Evolutionary conservation across 2,113 vertebrate genomes (phyloP), one percentile per base, ranked within the genome.

Genomic region (Notarius lentiginosus): DNA sequence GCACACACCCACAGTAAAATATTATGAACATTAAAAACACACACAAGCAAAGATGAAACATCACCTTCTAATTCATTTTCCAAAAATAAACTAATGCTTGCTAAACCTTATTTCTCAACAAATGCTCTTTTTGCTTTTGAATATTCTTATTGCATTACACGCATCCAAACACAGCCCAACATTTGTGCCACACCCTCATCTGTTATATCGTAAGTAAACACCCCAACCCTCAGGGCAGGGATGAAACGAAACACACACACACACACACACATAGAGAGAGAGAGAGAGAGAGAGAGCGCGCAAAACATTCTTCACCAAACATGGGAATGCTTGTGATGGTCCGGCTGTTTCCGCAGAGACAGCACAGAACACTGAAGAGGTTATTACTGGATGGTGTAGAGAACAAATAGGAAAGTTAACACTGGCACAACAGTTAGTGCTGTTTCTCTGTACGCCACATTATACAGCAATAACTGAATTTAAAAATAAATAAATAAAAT

Each of bases 241-340:
- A 87, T 34, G 55, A 61, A 56, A n/a, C 30, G 14, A 61, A 55
- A 73, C 24, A 56, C 14, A 58, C 51, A 81, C 53, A 72, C 63
- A 82, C 58, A 82, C 34, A 60, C 58, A 82, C 18, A 83, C 12
- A 68, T n/a, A 41, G 41, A 41, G 41, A 3, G 3, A 34, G 34
- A 2, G 34, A 82, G 18, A 34, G 8, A 20, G 17, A 41, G 41
- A 41, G 41, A 41, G 41, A 3, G 3, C 1, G 34, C 0, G 34
- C 9, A 30, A 68, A 55, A 20, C 76, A 68, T 70, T 72, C 63
- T 86, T 82, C 85, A 73, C 85, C 85, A 86, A 86, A 86, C 55
- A 86, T 86, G 85, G 85, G 55, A 65, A 86, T 86, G 79, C 24
- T 47, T 58, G 18, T 0, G n/a, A 68, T 20, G 14, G 27, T 68